Conservation (phyloP, 2,888 invertebrate genomes). For the Iphiclides podalirius region DNA sequence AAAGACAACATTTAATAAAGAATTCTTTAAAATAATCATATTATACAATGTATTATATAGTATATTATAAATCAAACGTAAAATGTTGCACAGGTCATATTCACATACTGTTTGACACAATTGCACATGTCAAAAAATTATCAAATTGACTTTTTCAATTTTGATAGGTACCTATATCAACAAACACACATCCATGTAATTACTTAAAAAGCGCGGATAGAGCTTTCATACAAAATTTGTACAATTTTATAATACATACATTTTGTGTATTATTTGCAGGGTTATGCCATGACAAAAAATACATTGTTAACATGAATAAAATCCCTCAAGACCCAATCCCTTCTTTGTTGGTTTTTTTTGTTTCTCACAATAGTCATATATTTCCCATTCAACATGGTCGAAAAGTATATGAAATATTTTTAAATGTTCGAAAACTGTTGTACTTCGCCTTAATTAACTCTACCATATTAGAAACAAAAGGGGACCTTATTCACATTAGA, state of each 20-base stretch:
- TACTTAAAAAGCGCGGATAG: constrained; percentile 3
- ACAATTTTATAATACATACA: constrained; percentile 20
- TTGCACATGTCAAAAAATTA: background rate
- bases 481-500: background rate
- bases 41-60: no score
- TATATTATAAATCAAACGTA: no score
- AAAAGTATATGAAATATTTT: no score
- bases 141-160: constrained; percentile 2
- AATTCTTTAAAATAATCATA: background rate
- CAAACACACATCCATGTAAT: background rate
- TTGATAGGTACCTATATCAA: background rate
- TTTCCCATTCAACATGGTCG: no score
- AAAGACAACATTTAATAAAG: no score
- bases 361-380: no score
- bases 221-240: constrained; percentile 14
- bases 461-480: constrained; percentile 20
- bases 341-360: no score
- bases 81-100: constrained; percentile 18
- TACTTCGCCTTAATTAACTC: background rate
- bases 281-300: background rate
- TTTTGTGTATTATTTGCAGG: background rate
- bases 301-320: background rate
- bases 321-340: no score
- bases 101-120: constrained; percentile 7
- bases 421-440: background rate